Conservation (phyloP, 2,888 invertebrate species). For the Drosophila neoperkinsi region DNA sequence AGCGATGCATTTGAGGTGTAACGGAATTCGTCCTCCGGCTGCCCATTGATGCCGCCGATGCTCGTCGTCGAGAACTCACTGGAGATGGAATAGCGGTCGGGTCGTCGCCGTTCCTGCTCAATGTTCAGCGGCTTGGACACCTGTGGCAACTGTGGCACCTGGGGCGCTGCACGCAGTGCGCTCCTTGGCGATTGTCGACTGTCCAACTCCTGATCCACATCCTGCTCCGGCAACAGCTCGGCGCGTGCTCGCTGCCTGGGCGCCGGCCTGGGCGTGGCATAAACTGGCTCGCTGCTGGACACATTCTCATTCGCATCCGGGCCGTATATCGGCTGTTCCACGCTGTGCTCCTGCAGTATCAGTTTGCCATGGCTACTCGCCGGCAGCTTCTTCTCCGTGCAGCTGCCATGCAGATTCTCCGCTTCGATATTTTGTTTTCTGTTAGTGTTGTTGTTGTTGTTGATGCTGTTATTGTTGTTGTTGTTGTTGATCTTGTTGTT, state of each 20-base stretch:
- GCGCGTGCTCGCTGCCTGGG: slow-evolving; percentile 75
- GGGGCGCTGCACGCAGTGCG: slow-evolving; percentile 42
- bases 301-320: slow-evolving; percentile 83
- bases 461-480: slow-evolving; percentile 55
- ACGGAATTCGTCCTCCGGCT: slow-evolving; percentile 49
- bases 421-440: slow-evolving; percentile 82
- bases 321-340: slow-evolving; percentile 74
- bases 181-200: slow-evolving; percentile 3
- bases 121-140: slow-evolving; percentile 57
- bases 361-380: slow-evolving; percentile 72
- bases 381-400: slow-evolving; percentile 74
- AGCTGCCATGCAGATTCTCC: slow-evolving; percentile 79
- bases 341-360: slow-evolving; percentile 48
- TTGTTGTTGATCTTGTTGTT: slow-evolving; percentile 34
- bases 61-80: slow-evolving; percentile 80
- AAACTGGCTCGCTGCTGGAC: slow-evolving; percentile 49
- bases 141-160: slow-evolving; percentile 56
- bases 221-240: slow-evolving; percentile 24
- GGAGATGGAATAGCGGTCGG: slow-evolving; percentile 75
- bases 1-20: slow-evolving; percentile 80
- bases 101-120: slow-evolving; percentile 63
- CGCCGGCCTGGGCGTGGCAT: slow-evolving; percentile 81
- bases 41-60: slow-evolving; percentile 45
- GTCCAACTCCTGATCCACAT: not conserved
- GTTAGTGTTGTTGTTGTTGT: slow-evolving; percentile 31